These are phyloP conservation scores for Pteropus rufus DNA, from an alignment of 2,797 vertebrate species.

Conservation along the genomic window DNA sequence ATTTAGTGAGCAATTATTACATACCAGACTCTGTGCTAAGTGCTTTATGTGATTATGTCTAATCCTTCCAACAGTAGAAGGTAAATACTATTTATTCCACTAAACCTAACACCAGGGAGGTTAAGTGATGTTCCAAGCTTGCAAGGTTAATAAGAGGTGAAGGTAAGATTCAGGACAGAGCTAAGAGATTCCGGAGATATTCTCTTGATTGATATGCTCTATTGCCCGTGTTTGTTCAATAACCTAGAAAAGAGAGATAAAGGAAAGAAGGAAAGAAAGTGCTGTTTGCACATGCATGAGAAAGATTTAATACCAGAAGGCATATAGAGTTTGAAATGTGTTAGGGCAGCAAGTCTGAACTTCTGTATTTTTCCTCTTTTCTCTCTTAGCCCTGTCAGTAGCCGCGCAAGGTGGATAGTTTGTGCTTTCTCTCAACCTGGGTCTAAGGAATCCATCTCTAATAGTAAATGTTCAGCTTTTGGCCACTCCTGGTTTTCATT, in stretches of 20 bases:
- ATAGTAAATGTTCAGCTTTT: neutral
- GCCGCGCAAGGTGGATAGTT: neutral
- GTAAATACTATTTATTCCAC: neutral
- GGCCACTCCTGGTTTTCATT: neutral
- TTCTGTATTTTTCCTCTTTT: neutral
- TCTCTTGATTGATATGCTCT: accelerated
- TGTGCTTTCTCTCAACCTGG: neutral
- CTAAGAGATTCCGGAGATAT: neutral
- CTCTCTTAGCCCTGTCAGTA: neutral
- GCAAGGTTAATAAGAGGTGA: neutral
- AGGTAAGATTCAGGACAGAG: neutral
- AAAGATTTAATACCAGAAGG: neutral
- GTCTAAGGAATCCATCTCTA: neutral
- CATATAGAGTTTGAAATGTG: neutral
- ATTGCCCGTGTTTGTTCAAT: neutral
- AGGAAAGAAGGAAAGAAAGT: neutral
- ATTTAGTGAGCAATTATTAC: constrained; percentile 53
- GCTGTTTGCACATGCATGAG: neutral
- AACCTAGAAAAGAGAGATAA: neutral
- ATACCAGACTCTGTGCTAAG: neutral
- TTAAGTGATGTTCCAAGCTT: neutral
- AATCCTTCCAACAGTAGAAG: neutral
- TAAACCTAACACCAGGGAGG: neutral
- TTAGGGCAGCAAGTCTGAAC: neutral
- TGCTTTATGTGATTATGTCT: neutral